These are phyloP conservation scores for Lochmaea crataegi DNA, from an alignment of 2,888 invertebrate genomes.

Conservation along the genomic window DNA sequence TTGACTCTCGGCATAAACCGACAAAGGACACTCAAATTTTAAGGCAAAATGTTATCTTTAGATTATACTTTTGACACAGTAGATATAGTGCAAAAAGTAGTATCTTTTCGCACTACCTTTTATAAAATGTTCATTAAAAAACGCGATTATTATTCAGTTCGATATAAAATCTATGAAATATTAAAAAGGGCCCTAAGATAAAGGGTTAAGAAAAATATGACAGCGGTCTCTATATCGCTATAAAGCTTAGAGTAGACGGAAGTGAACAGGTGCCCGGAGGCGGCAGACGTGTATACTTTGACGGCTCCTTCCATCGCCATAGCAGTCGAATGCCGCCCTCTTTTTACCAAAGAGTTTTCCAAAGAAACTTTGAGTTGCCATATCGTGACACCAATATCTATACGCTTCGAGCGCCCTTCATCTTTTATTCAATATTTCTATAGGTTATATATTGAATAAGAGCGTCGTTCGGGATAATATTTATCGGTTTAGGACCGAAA, in stretches of 20 bases:
- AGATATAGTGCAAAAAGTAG: too few species aligned
- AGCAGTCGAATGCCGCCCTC: slow-evolving; percentile 16
- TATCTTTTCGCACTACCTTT: too few species aligned
- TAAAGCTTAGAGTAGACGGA: slow-evolving; percentile 30
- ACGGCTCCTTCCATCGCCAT: slow-evolving; percentile 27
- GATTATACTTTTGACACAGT: too few species aligned
- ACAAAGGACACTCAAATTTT: too few species aligned
- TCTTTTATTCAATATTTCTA: slow-evolving; percentile 44
- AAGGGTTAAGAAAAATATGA: slow-evolving; percentile 20
- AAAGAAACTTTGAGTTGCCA: slow-evolving; percentile 43
- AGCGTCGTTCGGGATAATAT: slow-evolving; percentile 41
- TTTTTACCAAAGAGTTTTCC: slow-evolving; percentile 33
- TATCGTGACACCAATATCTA: slow-evolving; percentile 44
- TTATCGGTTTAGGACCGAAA: slow-evolving; percentile 42
- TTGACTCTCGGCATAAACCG: too few species aligned
- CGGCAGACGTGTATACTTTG: slow-evolving; percentile 37
- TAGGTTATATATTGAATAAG: slow-evolving; percentile 42
- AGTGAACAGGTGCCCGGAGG: slow-evolving; percentile 41
- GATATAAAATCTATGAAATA: neutral
- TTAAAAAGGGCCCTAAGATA: neutral
- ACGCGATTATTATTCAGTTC: neutral
- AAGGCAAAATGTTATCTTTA: too few species aligned
- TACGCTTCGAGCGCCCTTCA: slow-evolving; percentile 40
- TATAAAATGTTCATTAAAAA: neutral
- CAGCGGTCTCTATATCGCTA: slow-evolving; percentile 26